Evolutionary conservation across 2,888 invertebrate genomes (phyloP).

Genomic region (Lasioglossum lativentre): DNA sequence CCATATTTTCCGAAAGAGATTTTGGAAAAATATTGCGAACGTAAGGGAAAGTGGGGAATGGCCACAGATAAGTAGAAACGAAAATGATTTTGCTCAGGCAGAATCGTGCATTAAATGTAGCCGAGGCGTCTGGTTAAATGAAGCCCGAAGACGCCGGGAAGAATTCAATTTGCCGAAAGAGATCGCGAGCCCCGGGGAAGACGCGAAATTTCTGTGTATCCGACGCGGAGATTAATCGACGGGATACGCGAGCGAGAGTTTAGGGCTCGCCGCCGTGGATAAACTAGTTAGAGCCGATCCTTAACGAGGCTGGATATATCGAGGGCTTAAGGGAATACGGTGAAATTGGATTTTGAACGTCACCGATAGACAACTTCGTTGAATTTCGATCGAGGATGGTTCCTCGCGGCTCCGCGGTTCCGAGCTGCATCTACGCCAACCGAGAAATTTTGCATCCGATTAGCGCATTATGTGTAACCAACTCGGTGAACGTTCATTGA

Average conservation of each 20-base stretch:
- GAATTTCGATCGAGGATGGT: not conserved
- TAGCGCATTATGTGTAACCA: not conserved
- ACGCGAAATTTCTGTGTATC: slow-evolving; percentile 2
- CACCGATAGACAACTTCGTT: slow-evolving; percentile 23
- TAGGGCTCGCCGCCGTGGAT: not conserved
- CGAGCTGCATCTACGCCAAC: not conserved
- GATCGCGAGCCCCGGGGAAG: not conserved
- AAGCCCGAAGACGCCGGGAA: not conserved
- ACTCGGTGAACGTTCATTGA: slow-evolving; percentile 6
- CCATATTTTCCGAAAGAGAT: too few relatives aligned
- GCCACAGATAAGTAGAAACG: not conserved
- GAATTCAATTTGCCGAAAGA: slow-evolving; percentile 7
- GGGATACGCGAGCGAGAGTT: slow-evolving; percentile 2
- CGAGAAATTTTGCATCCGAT: not conserved
- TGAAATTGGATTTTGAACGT: slow-evolving; percentile 43
- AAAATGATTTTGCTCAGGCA: not conserved
- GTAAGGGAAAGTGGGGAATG: too few relatives aligned
- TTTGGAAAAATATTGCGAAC: too few relatives aligned
- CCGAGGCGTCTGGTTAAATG: not conserved
- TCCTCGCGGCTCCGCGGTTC: not conserved
- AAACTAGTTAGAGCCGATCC: slow-evolving; percentile 37
- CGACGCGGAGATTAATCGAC: slow-evolving; percentile 24
- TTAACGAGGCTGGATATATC: slow-evolving; percentile 30
- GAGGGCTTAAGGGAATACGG: slow-evolving; percentile 3
- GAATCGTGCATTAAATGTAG: not conserved